Conservation (phyloP, 2,888 invertebrate genomes). For the Pseudoips prasinana region DNA sequence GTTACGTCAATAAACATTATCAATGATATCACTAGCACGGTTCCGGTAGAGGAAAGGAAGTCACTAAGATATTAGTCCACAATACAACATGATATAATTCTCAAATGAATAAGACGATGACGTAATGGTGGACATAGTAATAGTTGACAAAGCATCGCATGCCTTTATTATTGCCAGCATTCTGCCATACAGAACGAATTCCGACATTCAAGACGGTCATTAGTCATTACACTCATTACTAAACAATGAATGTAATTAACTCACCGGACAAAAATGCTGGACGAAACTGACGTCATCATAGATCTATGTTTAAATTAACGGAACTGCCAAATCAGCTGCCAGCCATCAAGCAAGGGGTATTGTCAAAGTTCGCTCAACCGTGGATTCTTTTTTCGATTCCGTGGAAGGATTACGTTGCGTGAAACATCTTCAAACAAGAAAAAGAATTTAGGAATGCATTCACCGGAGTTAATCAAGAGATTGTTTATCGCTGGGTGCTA, state of each 20-base stretch:
- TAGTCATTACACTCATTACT: slow-evolving; percentile 27
- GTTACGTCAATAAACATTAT: slow-evolving; percentile 12
- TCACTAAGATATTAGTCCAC: slow-evolving; percentile 9
- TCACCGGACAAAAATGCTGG: slow-evolving; percentile 14
- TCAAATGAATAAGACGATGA: too few relatives aligned
- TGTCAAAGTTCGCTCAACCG: slow-evolving; percentile 25
- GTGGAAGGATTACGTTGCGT: too few relatives aligned
- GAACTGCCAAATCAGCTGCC: background rate
- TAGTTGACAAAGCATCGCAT: too few relatives aligned
- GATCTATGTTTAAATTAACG: slow-evolving; percentile 1
- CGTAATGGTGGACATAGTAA: too few relatives aligned
- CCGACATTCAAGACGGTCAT: slow-evolving; percentile 3
- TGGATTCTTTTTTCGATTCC: too few relatives aligned
- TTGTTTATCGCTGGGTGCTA: too few relatives aligned
- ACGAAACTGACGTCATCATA: slow-evolving; percentile 29
- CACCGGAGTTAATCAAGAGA: too few relatives aligned
- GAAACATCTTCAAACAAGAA: too few relatives aligned
- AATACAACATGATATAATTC: slow-evolving; percentile 1
- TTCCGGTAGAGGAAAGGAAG: slow-evolving; percentile 18
- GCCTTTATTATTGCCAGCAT: too few relatives aligned
- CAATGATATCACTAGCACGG: slow-evolving; percentile 2
- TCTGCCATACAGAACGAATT: too few relatives aligned
- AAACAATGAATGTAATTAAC: slow-evolving; percentile 30
- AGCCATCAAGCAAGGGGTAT: slow-evolving; percentile 14
- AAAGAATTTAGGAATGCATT: too few relatives aligned